Evolutionary conservation across 2,797 vertebrate genomes (phyloP), one percentile per base, ranked within the genome.

Genomic region (Alca torda): DNA sequence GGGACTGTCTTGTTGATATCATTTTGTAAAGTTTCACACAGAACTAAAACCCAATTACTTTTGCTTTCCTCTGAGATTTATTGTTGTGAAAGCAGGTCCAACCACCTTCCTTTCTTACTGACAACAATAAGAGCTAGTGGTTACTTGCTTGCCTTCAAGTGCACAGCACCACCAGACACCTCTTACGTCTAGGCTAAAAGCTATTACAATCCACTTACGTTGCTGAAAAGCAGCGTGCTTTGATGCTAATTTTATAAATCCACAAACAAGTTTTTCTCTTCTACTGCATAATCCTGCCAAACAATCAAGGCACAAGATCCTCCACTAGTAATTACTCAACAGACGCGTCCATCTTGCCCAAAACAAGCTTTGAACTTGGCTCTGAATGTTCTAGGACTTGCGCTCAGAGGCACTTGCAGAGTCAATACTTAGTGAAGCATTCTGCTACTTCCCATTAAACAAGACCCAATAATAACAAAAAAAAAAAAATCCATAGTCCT

Each of bases 361-460:
- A 76, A 88, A 75, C 30, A 57, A 77, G 57, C 53, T 70, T 80
- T 53, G 50, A 75, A 43, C 41, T 48, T 35, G 31, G 59, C 15
- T 59, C 20, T 1, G 4, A 67, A 84, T n/a, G 23, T 51, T 46
- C 53, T 33, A 82, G 72, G 50, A 45, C 43, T 78, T 31, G 37
- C 18, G 50, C 17, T 54, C 46, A 48, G 46, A 79, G 26, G 65
- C 54, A n/a, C 77, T 48, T 48, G 43, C 53, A 65, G 39, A 80
- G 37, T 61, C 77, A 92, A 75, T 14, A 81, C 57, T 69, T 83
- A 2, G 21, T 9, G 12, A 87, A 82, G 78, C n/a, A 39, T 82
- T 73, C 57, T 7, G n/a, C 30, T 74, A 59, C 51, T 80, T 95
- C 74, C 70, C 53, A 74, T 46, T 77, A 84, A 95, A 68, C 23